phyloP scores from a whole-genome alignment of 1,140 invertebrate genomes.

The Leptestheria dahalacensis region DNA sequence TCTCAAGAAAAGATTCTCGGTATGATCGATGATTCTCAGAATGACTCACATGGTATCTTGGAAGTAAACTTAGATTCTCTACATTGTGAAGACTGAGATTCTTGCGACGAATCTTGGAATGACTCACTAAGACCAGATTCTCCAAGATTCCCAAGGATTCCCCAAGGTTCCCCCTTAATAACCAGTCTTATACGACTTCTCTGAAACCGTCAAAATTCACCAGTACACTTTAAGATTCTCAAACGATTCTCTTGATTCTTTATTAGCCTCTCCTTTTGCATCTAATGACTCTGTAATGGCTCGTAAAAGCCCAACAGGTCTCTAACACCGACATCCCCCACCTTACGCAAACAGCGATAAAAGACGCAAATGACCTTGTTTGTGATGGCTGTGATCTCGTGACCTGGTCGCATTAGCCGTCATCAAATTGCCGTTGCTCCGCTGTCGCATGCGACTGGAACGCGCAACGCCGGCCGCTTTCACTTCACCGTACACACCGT shows the following conservation, averaged over 20 bases:
- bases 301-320: no score
- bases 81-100: neutral
- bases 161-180: neutral
- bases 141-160: neutral
- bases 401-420: neutral
- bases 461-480: neutral
- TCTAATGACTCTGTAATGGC: no score
- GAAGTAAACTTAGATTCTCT: no score
- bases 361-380: neutral
- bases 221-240: neutral
- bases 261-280: no score
- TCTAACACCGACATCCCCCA: no score
- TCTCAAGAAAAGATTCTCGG: no score
- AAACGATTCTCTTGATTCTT: neutral
- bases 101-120: neutral
- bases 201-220: no score
- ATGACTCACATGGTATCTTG: no score
- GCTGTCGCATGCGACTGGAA: neutral
- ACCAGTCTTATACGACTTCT: neutral
- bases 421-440: neutral
- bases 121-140: neutral
- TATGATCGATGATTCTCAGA: no score
- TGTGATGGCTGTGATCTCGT: neutral
- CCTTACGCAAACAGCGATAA: no score
- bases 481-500: no score